phyloP scores from a whole-genome alignment of 1,140 invertebrate genomes.

The Hycleus phaleratus region DNA sequence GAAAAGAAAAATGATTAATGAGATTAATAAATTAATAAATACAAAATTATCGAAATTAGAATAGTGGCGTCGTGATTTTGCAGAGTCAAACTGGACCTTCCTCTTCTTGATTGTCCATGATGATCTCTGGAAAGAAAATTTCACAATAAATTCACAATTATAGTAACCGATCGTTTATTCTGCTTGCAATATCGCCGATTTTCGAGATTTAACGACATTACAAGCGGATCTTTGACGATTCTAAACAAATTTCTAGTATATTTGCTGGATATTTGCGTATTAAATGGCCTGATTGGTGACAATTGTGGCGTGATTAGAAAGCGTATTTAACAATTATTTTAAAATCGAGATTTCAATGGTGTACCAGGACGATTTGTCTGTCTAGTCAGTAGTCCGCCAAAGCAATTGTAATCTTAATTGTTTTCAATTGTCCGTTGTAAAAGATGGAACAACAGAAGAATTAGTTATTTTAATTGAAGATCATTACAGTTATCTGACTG shows the following conservation, averaged over 20 bases:
- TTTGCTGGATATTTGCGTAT: too few relatives aligned
- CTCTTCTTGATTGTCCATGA: background rate
- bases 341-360: too few relatives aligned
- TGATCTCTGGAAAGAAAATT: slow-evolving; percentile 1
- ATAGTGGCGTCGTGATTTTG: slow-evolving; percentile 1
- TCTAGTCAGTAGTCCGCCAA: slow-evolving; percentile 8
- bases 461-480: too few relatives aligned
- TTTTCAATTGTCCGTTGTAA: slow-evolving; percentile 9
- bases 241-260: too few relatives aligned
- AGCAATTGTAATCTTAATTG: slow-evolving; percentile 9
- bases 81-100: slow-evolving; percentile 2
- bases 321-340: too few relatives aligned
- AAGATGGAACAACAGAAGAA: background rate
- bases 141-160: too few relatives aligned
- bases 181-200: slow-evolving; percentile 6
- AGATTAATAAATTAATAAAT: background rate
- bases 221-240: too few relatives aligned
- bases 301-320: too few relatives aligned
- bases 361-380: background rate
- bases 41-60: too few relatives aligned
- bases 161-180: slow-evolving; percentile 1
- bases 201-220: too few relatives aligned
- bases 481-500: too few relatives aligned
- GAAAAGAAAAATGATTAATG: background rate
- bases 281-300: too few relatives aligned